A percentile compares a stretch with the other conserved stretches of the same genome.
Evolutionary conservation across 2,113 vertebrate species (phyloP).

Genomic region (Aphyosemion australe): DNA sequence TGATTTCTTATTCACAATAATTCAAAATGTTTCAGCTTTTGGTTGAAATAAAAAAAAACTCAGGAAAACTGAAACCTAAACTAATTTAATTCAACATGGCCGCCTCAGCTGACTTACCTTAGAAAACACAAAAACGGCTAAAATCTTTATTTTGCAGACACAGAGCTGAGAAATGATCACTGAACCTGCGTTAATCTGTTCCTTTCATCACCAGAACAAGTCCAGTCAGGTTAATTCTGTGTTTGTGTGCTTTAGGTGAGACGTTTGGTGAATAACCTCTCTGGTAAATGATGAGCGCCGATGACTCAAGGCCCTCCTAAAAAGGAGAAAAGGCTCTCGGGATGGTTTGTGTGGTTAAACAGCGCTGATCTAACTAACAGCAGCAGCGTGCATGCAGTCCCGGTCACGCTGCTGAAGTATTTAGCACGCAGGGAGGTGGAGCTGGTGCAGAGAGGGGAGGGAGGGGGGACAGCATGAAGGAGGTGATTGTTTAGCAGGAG

Average conservation of each 20-base stretch:
- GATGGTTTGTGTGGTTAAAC: constrained; percentile 17
- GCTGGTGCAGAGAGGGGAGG: constrained; percentile 28
- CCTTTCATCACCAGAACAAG: no score
- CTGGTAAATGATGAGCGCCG: constrained; percentile 7
- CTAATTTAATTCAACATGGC: no score
- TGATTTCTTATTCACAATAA: no score
- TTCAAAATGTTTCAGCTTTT: no score
- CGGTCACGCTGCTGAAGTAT: constrained; percentile 18
- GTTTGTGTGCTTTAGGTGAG: neutral
- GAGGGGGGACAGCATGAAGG: constrained; percentile 56
- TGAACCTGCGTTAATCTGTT: no score
- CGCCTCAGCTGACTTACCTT: no score
- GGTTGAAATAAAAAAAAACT: no score
- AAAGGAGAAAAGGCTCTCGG: constrained; percentile 48
- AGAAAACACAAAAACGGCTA: no score
- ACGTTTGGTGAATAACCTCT: constrained; percentile 4
- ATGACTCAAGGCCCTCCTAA: constrained; percentile 4
- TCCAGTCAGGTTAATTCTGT: no score
- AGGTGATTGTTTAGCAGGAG: constrained; percentile 50
- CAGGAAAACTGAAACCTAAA: no score
- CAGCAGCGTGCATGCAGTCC: constrained; percentile 14
- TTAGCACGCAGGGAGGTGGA: constrained; percentile 49
- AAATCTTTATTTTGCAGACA: no score
- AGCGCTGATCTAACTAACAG: constrained; percentile 27
- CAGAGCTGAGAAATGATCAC: no score